phyloP scores from a whole-genome alignment of 2,113 vertebrate genomes.

The Syrrhaptes paradoxus region DNA sequence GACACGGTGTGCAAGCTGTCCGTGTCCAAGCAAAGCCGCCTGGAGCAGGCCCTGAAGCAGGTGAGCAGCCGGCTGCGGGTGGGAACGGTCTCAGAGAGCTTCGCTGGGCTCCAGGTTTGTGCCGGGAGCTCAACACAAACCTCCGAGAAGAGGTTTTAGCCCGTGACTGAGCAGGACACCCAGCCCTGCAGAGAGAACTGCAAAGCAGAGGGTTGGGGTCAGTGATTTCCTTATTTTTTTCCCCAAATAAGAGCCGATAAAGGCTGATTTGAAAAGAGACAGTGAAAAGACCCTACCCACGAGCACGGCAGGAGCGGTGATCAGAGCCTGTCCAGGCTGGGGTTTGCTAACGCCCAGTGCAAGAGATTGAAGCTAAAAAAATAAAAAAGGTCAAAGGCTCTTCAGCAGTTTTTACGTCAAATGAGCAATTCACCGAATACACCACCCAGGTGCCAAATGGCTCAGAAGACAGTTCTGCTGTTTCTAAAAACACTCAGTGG shows the following conservation, averaged over 20 bases:
- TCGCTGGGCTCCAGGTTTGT: neutral
- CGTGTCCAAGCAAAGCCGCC: slow-evolving; percentile 92
- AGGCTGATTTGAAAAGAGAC: neutral
- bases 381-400: neutral
- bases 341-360: neutral
- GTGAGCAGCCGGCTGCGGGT: slow-evolving; percentile 47
- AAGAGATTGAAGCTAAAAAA: neutral
- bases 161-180: neutral
- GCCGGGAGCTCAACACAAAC: accelerated
- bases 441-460: neutral
- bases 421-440: neutral
- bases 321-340: neutral
- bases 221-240: accelerated
- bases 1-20: slow-evolving; percentile 95
- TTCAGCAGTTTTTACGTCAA: neutral
- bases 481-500: neutral
- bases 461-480: neutral
- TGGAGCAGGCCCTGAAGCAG: slow-evolving; percentile 94
- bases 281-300: accelerated
- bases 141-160: neutral
- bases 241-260: neutral
- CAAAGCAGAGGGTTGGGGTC: neutral
- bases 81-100: accelerated
- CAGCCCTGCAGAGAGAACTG: neutral
- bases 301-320: neutral